These are phyloP conservation scores for Epistrophe grossulariae DNA, from an alignment of 2,888 invertebrate species.

Conservation along the genomic window DNA sequence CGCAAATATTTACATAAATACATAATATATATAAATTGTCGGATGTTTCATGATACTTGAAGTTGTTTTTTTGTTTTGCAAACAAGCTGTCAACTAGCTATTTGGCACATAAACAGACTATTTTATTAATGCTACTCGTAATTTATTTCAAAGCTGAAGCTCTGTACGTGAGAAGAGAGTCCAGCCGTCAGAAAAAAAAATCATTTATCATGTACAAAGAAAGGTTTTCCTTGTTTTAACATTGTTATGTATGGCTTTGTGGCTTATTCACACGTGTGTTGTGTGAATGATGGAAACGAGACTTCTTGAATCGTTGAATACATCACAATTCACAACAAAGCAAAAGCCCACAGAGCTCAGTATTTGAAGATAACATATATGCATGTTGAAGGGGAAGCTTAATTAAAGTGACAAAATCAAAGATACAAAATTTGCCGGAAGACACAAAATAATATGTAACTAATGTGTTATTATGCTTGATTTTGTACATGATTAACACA, in stretches of 20 bases:
- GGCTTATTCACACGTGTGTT: slow-evolving; percentile 1
- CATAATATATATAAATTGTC: neutral
- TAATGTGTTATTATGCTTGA: no score
- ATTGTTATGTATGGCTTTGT: slow-evolving; percentile 2
- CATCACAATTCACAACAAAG: no score
- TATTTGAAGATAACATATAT: neutral
- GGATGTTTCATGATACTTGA: neutral
- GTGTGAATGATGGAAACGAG: neutral
- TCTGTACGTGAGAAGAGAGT: neutral
- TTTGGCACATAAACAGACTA: slow-evolving; percentile 9
- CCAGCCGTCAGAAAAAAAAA: neutral
- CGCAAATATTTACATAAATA: neutral
- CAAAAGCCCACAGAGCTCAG: neutral
- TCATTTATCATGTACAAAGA: slow-evolving; percentile 15
- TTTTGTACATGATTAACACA: no score
- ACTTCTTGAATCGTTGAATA: no score
- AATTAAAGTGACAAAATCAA: neutral
- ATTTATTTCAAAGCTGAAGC: neutral
- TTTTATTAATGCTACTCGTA: slow-evolving; percentile 4
- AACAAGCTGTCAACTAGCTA: neutral
- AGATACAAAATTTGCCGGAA: no score
- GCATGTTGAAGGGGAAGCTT: neutral
- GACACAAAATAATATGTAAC: no score
- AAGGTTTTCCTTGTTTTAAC: slow-evolving; percentile 8
- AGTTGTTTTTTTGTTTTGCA: neutral